These are phyloP conservation scores for Rana temporaria DNA, from an alignment of 2,113 vertebrate genomes.

Conservation along the genomic window DNA sequence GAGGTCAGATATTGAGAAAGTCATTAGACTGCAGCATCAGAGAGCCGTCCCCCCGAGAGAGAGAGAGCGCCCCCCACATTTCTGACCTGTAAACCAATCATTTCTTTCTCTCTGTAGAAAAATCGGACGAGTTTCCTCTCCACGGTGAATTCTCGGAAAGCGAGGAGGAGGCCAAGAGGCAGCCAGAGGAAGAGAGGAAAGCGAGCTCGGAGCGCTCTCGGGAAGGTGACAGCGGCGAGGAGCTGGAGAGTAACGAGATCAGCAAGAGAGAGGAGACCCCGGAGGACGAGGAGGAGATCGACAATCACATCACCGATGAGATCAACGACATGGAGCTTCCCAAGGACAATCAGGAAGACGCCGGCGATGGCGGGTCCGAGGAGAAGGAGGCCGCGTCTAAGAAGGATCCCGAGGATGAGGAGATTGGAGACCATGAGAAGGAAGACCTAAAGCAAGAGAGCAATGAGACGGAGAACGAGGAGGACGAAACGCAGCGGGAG, in stretches of 20 bases:
- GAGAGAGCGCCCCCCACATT: neutral
- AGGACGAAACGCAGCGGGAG: conserved; percentile 59
- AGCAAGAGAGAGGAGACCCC: conserved; percentile 22
- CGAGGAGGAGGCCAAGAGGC: conserved; percentile 58
- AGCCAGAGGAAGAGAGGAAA: conserved; percentile 61
- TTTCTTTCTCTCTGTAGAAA: conserved; percentile 67
- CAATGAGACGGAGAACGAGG: conserved; percentile 57
- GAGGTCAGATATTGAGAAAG: neutral
- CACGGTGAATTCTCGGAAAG: conserved; percentile 58
- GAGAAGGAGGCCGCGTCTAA: conserved; percentile 56
- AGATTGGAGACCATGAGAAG: conserved; percentile 57
- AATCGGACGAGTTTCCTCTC: conserved; percentile 62
- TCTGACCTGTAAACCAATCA: neutral
- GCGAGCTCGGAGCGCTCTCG: conserved; percentile 33
- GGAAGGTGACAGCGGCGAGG: conserved; percentile 47
- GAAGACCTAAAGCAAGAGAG: conserved; percentile 51
- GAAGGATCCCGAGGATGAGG: conserved; percentile 42
- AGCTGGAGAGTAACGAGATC: conserved; percentile 64
- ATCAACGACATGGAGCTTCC: conserved; percentile 61
- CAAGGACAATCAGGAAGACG: conserved; percentile 54
- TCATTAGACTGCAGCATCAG: neutral
- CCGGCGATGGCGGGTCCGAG: conserved; percentile 13
- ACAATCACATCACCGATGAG: conserved; percentile 64
- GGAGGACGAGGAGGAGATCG: conserved; percentile 55
- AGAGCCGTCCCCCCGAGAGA: neutral